Evolutionary conservation across 1,140 invertebrate species (phyloP).

Genomic region (Sycobia sp.): DNA sequence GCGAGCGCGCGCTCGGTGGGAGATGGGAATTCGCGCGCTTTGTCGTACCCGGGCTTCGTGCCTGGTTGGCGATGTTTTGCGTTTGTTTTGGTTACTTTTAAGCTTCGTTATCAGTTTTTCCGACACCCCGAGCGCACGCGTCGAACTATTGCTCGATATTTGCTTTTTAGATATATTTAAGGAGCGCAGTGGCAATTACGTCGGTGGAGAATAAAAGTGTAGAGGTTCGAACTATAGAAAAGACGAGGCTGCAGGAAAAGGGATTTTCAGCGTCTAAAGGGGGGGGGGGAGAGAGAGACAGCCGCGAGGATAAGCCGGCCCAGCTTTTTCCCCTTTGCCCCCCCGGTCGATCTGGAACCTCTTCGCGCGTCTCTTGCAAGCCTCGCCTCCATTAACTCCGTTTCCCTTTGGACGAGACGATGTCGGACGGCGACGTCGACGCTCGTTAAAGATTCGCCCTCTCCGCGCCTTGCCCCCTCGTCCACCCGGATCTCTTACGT

Average conservation of each 20-base stretch:
- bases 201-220: background rate
- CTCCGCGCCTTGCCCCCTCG: background rate
- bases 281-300: constrained; percentile 30
- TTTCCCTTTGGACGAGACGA: too few species aligned
- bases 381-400: constrained; percentile 52
- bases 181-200: background rate
- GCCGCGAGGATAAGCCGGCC: constrained; percentile 24
- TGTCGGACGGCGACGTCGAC: constrained; percentile 19
- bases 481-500: too few species aligned
- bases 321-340: too few species aligned
- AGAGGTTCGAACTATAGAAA: too few species aligned
- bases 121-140: too few species aligned
- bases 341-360: too few species aligned
- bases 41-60: too few species aligned
- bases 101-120: too few species aligned
- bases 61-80: too few species aligned
- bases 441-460: constrained; percentile 45
- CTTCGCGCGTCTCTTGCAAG: constrained; percentile 32
- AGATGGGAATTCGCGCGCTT: background rate
- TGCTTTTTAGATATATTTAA: too few species aligned
- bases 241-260: constrained; percentile 11
- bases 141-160: too few species aligned
- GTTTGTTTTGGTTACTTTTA: too few species aligned
- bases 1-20: background rate
- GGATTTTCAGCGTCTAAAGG: constrained; percentile 37